Conservation (phyloP, 64 coral and sea anemone species). For the Montipora sp. region DNA sequence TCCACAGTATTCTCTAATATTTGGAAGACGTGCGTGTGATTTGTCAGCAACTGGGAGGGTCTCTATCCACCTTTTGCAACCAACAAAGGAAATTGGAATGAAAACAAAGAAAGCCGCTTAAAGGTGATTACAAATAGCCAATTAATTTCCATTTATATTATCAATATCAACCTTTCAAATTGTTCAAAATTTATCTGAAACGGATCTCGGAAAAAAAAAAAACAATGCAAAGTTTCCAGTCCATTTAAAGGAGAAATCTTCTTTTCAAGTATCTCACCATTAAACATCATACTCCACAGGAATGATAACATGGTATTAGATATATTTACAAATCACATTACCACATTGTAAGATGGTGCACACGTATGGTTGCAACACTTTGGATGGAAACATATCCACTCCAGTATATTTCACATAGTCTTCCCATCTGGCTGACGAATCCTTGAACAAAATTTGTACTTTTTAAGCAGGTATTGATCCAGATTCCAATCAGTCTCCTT, state of each 20-base stretch:
- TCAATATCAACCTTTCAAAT: too few species aligned
- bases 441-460: too few species aligned
- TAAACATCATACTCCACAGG: not conserved
- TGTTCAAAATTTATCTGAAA: too few species aligned
- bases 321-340: conserved; percentile 3
- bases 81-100: not conserved
- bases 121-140: too few species aligned
- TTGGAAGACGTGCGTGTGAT: conserved; percentile 61
- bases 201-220: too few species aligned
- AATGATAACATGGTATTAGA: not conserved
- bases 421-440: not conserved
- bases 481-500: conserved; percentile 63
- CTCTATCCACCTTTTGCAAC: conserved; percentile 71
- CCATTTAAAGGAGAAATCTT: not conserved
- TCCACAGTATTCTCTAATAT: conserved; percentile 62
- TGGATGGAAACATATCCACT: too few species aligned
- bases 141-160: too few species aligned
- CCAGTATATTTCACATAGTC: too few species aligned
- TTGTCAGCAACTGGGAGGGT: conserved; percentile 73
- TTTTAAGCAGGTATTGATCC: conserved; percentile 2
- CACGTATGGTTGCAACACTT: too few species aligned
- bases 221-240: not conserved
- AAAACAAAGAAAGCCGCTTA: too few species aligned
- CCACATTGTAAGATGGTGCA: too few species aligned
- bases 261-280: not conserved